phyloP scores from a whole-genome alignment of 2,888 invertebrate species.

The Hydrotaea diabolus region DNA sequence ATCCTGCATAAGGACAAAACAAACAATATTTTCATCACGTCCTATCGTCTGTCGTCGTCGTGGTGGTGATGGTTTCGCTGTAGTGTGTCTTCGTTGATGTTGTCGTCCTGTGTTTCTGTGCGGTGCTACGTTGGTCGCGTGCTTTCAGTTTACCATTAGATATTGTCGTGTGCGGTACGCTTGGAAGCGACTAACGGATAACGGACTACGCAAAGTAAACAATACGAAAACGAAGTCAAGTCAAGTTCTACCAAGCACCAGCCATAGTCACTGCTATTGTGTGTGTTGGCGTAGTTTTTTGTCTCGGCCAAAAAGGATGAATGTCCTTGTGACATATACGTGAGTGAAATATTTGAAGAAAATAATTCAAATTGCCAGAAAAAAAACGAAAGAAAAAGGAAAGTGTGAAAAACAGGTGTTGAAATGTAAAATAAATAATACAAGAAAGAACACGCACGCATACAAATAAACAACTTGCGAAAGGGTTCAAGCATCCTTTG shows the following conservation, averaged over 20 bases:
- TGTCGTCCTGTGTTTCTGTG: slow-evolving; percentile 21
- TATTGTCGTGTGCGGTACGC: slow-evolving; percentile 58
- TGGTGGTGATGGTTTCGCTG: neutral
- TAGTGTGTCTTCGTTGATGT: slow-evolving; percentile 13
- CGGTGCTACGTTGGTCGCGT: slow-evolving; percentile 42
- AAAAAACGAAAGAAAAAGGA: slow-evolving; percentile 35
- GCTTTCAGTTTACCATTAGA: slow-evolving; percentile 62
- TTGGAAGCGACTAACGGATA: slow-evolving; percentile 44
- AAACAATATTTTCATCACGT: slow-evolving; percentile 39
- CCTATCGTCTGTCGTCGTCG: slow-evolving; percentile 10
- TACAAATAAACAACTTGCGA: slow-evolving; percentile 22
- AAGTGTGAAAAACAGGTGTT: slow-evolving; percentile 39
- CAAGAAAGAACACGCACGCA: slow-evolving; percentile 1
- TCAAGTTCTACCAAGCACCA: neutral
- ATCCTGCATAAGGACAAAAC: slow-evolving; percentile 36
- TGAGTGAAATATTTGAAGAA: slow-evolving; percentile 50
- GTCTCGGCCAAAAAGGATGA: slow-evolving; percentile 1
- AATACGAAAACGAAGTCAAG: neutral
- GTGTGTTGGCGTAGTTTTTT: neutral
- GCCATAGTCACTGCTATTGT: neutral
- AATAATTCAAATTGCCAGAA: slow-evolving; percentile 16
- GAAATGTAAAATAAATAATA: slow-evolving; percentile 13
- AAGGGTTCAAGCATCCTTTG: slow-evolving; percentile 5
- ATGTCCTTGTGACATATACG: slow-evolving; percentile 63
- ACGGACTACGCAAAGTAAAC: neutral